A percentile compares a stretch with the other conserved stretches of the same genome.
Evolutionary conservation across 2,888 invertebrate species (phyloP).

Genomic region (Griposia aprilina): DNA sequence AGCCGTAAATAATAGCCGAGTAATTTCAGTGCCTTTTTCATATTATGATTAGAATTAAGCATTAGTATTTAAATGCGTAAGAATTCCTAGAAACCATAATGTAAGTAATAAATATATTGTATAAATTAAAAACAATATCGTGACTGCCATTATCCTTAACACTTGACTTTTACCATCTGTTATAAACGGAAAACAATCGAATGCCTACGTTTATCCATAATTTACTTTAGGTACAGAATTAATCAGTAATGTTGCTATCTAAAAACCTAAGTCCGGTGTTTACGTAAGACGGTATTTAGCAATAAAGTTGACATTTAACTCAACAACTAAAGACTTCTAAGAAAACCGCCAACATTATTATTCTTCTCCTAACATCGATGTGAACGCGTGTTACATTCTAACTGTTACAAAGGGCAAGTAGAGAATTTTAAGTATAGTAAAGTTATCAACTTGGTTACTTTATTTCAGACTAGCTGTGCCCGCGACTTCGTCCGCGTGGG

Average conservation of each 20-base stretch:
- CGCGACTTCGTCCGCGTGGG: too few relatives aligned
- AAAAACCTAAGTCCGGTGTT: conserved; percentile 26
- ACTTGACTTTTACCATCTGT: conserved; percentile 32
- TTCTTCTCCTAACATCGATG: conserved; percentile 53
- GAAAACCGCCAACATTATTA: conserved; percentile 61
- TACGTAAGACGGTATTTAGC: conserved; percentile 36
- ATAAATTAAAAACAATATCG: conserved; percentile 32
- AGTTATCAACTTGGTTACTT: conserved; percentile 6
- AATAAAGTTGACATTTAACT: conserved; percentile 51
- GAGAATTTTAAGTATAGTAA: conserved; percentile 39
- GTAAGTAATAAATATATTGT: conserved; percentile 35
- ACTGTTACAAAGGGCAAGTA: conserved; percentile 40
- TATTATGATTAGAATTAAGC: not conserved
- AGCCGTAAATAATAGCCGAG: not conserved
- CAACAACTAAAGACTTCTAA: conserved; percentile 54
- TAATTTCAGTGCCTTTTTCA: not conserved
- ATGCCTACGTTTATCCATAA: conserved; percentile 2
- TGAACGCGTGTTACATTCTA: conserved; percentile 60
- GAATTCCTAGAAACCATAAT: conserved; percentile 24
- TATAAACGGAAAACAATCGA: conserved; percentile 42
- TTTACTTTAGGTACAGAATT: not conserved
- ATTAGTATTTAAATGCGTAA: not conserved
- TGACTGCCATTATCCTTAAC: conserved; percentile 37
- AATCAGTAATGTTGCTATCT: conserved; percentile 7
- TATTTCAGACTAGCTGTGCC: too few relatives aligned